Evolutionary conservation across 2,797 vertebrate species (phyloP).

Genomic region (Orientallactaga sibirica): DNA sequence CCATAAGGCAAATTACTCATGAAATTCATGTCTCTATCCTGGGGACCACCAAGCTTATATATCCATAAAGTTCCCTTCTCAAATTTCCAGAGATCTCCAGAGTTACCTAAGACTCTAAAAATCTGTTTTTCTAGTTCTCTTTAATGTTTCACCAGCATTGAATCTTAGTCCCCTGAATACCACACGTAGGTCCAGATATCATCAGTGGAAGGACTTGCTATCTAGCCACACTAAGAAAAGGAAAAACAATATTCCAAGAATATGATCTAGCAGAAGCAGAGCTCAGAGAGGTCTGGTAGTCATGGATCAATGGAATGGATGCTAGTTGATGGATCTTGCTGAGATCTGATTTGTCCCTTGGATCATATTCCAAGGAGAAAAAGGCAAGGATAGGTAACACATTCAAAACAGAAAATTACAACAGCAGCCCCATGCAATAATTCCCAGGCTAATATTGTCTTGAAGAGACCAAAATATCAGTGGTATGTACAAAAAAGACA

Average conservation of each 20-base stretch:
- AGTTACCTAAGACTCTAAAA: background rate
- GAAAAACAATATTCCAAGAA: background rate
- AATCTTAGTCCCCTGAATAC: background rate
- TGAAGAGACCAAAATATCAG: background rate
- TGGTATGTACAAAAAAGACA: background rate
- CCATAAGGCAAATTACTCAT: background rate
- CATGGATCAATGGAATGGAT: background rate
- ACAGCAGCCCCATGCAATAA: background rate
- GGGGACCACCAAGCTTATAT: background rate
- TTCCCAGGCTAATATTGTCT: background rate
- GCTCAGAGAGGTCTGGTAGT: background rate
- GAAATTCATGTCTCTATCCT: background rate
- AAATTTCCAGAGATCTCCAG: background rate
- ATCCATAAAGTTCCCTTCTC: background rate
- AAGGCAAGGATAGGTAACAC: background rate
- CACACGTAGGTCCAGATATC: background rate
- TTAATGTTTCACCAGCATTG: slow-evolving; percentile 24
- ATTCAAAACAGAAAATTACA: background rate
- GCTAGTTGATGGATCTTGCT: background rate
- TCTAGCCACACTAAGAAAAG: background rate
- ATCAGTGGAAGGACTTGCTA: background rate
- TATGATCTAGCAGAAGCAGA: background rate
- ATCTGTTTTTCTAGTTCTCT: background rate
- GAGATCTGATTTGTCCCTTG: background rate
- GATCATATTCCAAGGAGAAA: background rate